phyloP scores from a whole-genome alignment of 2,113 vertebrate genomes.

The Dolichotis patagonum region DNA sequence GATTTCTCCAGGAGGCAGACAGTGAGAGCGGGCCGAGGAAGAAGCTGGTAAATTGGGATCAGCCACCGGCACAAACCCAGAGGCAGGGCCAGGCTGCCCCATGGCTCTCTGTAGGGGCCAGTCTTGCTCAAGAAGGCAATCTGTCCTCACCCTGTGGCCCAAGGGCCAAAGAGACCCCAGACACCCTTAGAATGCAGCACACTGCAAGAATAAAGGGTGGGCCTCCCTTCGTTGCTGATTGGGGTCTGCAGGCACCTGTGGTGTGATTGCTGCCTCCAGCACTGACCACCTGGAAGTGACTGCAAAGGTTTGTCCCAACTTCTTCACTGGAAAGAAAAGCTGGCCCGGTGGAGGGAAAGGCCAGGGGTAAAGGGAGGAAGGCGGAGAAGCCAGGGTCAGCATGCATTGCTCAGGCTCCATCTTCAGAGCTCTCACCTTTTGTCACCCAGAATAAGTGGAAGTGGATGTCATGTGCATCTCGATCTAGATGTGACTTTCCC shows the following conservation, averaged over 20 bases:
- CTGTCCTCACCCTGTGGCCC: not conserved
- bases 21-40: constrained; percentile 48
- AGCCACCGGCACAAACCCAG: not conserved
- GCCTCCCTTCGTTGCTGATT: not conserved
- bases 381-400: not conserved
- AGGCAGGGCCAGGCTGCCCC: not conserved
- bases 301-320: not conserved
- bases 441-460: not conserved
- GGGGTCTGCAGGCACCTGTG: not conserved
- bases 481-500: not conserved
- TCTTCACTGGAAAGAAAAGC: not conserved
- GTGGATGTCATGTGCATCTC: not conserved
- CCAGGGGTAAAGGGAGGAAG: not conserved
- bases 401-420: not conserved
- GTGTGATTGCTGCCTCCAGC: not conserved
- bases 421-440: not conserved
- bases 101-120: not conserved
- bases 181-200: not conserved
- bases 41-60: constrained; percentile 69
- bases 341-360: not conserved
- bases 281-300: not conserved
- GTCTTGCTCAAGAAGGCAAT: not conserved
- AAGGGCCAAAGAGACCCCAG: rapidly evolving
- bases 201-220: not conserved
- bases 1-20: constrained; percentile 86